These are phyloP conservation scores for Patella caerulea DNA, from an alignment of 2,888 invertebrate species.

Conservation along the genomic window DNA sequence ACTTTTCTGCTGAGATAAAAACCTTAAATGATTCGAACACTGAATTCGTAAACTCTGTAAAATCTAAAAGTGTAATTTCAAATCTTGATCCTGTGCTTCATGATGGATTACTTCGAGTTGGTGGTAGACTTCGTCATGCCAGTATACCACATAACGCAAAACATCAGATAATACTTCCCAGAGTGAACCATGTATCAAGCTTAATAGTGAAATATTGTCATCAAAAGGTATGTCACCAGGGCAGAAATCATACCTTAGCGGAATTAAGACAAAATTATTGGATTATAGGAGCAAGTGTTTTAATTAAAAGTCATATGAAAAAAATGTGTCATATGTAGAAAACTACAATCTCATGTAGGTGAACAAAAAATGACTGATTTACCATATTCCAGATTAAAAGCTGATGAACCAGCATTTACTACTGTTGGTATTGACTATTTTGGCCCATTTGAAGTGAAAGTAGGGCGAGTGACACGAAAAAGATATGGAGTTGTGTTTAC, in stretches of 20 bases:
- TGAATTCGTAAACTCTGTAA: not conserved
- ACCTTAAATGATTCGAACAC: not conserved
- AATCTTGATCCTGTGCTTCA: constrained; percentile 1
- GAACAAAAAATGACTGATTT: constrained; percentile 28
- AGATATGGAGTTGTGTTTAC: constrained; percentile 22
- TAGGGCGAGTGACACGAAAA: not conserved
- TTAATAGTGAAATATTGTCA: constrained; percentile 13
- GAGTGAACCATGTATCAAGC: not conserved
- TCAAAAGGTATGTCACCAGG: constrained; percentile 15
- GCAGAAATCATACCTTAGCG: constrained; percentile 18
- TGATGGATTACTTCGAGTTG: constrained; percentile 20
- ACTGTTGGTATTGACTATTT: constrained; percentile 24
- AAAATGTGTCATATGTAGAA: not conserved
- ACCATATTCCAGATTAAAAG: constrained; percentile 14
- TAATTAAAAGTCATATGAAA: not conserved
- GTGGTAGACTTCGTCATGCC: constrained; percentile 17
- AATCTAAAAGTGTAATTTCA: not conserved
- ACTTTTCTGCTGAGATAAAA: not conserved
- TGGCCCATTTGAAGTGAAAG: constrained; percentile 22
- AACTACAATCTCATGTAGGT: not conserved
- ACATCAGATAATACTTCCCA: constrained; percentile 11
- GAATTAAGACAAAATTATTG: constrained; percentile 20
- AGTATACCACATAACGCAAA: constrained; percentile 13
- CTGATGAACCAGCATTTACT: constrained; percentile 13
- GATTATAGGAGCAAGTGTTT: constrained; percentile 9